Evolutionary conservation across 2,113 vertebrate genomes (phyloP).

Genomic region (Butastur rufipennis): DNA sequence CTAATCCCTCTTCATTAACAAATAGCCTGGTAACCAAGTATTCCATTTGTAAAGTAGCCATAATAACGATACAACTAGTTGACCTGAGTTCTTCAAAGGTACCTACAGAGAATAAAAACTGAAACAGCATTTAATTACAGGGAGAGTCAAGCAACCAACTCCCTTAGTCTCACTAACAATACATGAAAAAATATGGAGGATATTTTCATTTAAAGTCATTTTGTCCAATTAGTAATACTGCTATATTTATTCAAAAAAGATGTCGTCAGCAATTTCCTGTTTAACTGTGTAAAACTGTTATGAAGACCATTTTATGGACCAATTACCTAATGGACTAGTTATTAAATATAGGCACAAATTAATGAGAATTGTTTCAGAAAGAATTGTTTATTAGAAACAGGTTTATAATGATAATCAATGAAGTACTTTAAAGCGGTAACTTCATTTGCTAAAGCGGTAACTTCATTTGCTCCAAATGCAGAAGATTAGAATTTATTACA

Average conservation of each 20-base stretch:
- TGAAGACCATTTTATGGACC: not conserved
- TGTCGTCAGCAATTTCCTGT: not conserved
- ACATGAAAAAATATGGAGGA: not conserved
- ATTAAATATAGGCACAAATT: not conserved
- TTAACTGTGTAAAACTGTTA: not conserved
- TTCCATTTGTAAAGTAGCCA: not conserved
- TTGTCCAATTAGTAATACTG: not conserved
- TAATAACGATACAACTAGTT: not conserved
- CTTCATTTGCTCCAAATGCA: not conserved
- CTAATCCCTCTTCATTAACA: not conserved
- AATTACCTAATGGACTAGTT: not conserved
- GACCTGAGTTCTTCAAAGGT: not conserved
- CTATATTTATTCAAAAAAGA: not conserved
- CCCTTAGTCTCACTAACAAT: not conserved
- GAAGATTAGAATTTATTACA: slow-evolving; percentile 4
- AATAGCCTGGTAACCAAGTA: not conserved
- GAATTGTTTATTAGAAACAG: not conserved
- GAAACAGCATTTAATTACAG: not conserved
- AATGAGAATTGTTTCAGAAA: not conserved
- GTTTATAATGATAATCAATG: not conserved
- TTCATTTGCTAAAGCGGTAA: not conserved
- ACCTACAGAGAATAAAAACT: not conserved
- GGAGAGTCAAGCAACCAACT: not conserved
- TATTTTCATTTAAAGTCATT: not conserved
- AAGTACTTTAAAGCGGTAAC: not conserved